Base-by-base conservation (phyloP, 2,888 invertebrate genomes). In the Oxyteleia sp. region DNA sequence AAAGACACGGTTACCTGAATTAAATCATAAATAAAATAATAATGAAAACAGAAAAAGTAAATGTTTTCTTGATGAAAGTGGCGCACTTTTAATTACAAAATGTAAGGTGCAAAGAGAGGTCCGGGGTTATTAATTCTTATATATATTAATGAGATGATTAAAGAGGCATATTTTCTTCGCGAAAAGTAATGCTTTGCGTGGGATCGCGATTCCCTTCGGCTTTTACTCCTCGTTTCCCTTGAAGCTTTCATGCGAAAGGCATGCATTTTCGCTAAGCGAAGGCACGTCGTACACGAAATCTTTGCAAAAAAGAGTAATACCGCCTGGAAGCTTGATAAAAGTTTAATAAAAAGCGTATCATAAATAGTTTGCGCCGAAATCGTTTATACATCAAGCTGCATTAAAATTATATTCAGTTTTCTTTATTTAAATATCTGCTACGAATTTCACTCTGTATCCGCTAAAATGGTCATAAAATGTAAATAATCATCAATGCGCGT, bases 61-160 rank as follows among this genome's bases (percentile, higher is more conserved):
- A 18, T 63, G 29, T 66, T 66, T 66, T 29, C 29, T 41, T 43
- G 29, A 68, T 72, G 59, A 72, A 72, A 72, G 55, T 43, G 35
- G 29, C 16, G 4, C 5, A 2, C 26, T 55, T 74, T 74, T 74
- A 74, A 74, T 64, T 74, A 47, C 55, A 55, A 47, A 64, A 63
- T 59, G 38, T 18, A 32, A 43, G 47, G 16, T 41, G 59, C 18
- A 55, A 59, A 38, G 20, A 13, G 1, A 1, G n/a, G 29, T 29
- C 15, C 35, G 20, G 3, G 23, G 45, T 41, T 72, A 49, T 72
- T 61, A 61, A 61, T 51, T 72, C 49, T 53, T 64, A 32, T 32
- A 32, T 49, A 51, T 72, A 79, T 79, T 80, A 72, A 66, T 72
- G 63, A 66, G 51, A 57, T 80, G 43, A 80, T 80, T 71, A 66